phyloP scores from a whole-genome alignment of 1,140 invertebrate species.

The Drosophila teissieri region DNA sequence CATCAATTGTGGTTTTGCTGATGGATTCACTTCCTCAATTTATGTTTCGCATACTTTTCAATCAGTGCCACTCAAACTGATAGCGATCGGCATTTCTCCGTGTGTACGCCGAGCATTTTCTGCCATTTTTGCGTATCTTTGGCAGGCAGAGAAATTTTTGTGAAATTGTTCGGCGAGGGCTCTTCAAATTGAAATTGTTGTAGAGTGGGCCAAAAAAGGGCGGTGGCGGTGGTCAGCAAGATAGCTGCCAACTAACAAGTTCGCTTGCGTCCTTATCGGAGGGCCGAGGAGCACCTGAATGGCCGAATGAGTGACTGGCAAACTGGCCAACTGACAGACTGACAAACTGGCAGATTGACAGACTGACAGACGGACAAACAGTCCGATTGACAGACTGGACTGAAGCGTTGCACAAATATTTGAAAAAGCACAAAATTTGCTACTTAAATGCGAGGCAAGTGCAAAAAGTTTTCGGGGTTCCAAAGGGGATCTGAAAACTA shows the following conservation, averaged over 20 bases:
- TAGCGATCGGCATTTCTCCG: neutral
- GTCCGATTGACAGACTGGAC: constrained; percentile 42
- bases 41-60: too few relatives aligned
- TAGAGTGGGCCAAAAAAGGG: constrained; percentile 10
- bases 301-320: constrained; percentile 37
- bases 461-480: constrained; percentile 50
- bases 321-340: constrained; percentile 29
- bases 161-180: constrained; percentile 73
- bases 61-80: neutral
- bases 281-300: constrained; percentile 40
- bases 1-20: too few relatives aligned
- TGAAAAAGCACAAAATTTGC: constrained; percentile 72
- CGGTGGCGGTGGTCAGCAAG: constrained; percentile 45
- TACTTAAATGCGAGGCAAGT: constrained; percentile 71
- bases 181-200: constrained; percentile 79
- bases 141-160: constrained; percentile 57
- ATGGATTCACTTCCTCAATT: too few relatives aligned
- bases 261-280: constrained; percentile 67
- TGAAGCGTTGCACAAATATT: constrained; percentile 80
- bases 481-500: constrained; percentile 59
- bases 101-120: constrained; percentile 11
- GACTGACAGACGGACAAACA: constrained; percentile 47
- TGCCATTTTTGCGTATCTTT: constrained; percentile 41
- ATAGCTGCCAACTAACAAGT: constrained; percentile 69
- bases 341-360: constrained; percentile 31